Base-by-base conservation (phyloP, 2,797 vertebrate species). In the Otolemur crassicaudatus region DNA sequence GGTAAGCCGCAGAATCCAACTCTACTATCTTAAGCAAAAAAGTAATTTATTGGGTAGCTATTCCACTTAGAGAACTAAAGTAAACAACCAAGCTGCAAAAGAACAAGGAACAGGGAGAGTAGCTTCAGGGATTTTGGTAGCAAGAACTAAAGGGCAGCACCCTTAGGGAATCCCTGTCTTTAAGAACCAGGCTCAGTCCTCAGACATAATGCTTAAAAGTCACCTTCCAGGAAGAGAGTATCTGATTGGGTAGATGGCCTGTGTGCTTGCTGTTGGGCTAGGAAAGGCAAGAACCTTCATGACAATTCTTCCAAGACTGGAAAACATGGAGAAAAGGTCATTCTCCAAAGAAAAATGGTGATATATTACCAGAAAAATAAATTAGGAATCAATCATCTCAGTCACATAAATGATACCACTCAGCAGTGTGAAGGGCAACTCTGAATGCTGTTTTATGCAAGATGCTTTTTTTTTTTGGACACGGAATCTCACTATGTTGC, bases 391-490 rank as follows among this genome's bases (percentile, higher is more conserved):
- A 22, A 12, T 65, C 29, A 7, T 31, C 63, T 65, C 63, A 65
- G 63, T 31, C 58, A 27, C 23, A 23, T 40, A 34, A 27, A 17
- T 53, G 49, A 25, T 43, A 53, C 27, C 2, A 8, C 3, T 4
- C 3, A 3, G 11, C 13, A 3, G 0, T 4, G 61, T 1, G 53
- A 56, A 31, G 10, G 11, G 10, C 5, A 5, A 7, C n/a, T 12
- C 56, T 25, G 5, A 19, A 2, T 11, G 29, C 20, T 10, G 13
- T 16, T 58, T 61, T 40, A 11, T 12, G n/a, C 81, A n/a, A 29
- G 49, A 53, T 53, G 49, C 14, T 53, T 53, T 53, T 49, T 10
- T 46, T 9, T 49, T 53, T 53, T 53, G 14, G 49, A 16, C 49
- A 53, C 49, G 16, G 49, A 53, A 14, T 53, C 49, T 53, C 49